Evolutionary conservation across 1,140 invertebrate species (phyloP).

Genomic region (Drosophila arizonae): DNA sequence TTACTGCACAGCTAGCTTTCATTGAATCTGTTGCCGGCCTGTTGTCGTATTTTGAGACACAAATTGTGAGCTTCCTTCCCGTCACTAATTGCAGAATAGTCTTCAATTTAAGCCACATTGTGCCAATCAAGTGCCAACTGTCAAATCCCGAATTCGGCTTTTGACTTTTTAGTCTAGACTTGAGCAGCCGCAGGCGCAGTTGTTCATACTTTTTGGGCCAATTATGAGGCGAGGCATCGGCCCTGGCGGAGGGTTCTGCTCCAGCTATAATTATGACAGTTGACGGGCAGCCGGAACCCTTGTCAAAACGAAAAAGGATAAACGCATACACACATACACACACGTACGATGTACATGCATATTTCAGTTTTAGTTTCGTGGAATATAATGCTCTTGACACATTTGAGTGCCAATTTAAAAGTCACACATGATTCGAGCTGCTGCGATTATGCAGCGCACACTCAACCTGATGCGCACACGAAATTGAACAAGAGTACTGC

Average conservation of each 20-base stretch:
- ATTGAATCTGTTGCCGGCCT: too few species aligned
- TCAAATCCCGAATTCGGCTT: constrained; percentile 60
- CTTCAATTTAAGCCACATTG: constrained; percentile 3
- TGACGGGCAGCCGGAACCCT: constrained; percentile 61
- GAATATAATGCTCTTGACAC: constrained; percentile 65
- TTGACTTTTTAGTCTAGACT: constrained; percentile 68
- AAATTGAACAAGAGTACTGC: too few species aligned
- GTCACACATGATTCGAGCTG: constrained; percentile 48
- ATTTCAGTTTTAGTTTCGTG: constrained; percentile 59
- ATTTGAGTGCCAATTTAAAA: constrained; percentile 70
- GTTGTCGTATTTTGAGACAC: too few species aligned
- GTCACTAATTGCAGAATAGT: background rate
- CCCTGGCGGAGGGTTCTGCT: constrained; percentile 31
- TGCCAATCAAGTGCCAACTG: constrained; percentile 62
- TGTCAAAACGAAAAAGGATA: constrained; percentile 50
- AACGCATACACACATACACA: constrained; percentile 7
- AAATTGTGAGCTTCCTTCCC: background rate
- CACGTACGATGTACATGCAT: constrained; percentile 22
- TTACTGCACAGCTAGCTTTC: too few species aligned
- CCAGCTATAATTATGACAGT: constrained; percentile 77
- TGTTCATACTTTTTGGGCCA: constrained; percentile 51
- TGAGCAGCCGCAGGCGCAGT: constrained; percentile 51
- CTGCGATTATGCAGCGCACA: constrained; percentile 36
- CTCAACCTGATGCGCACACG: too few species aligned
- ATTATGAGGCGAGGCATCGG: constrained; percentile 47